Conservation (phyloP, 2,888 invertebrate species). For the Malachius bipustulatus region DNA sequence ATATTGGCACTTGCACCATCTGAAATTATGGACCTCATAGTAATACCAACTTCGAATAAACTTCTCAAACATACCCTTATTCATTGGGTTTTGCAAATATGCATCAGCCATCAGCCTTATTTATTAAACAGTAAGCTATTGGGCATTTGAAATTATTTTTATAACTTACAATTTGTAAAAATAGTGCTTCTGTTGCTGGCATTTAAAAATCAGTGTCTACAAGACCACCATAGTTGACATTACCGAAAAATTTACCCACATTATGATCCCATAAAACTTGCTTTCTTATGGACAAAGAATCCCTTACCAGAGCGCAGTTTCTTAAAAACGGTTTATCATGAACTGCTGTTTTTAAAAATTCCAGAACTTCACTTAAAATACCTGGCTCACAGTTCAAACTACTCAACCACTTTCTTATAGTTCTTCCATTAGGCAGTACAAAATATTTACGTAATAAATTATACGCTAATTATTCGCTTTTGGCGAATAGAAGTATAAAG, state of each 20-base stretch:
- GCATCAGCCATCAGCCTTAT: constrained; percentile 16
- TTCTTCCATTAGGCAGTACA: constrained; percentile 18
- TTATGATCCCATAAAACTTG: constrained; percentile 9
- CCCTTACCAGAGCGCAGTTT: constrained; percentile 17
- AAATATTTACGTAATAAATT: constrained; percentile 17
- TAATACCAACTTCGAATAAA: constrained; percentile 16
- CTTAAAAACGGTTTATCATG: constrained; percentile 12
- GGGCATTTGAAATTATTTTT: constrained; percentile 17
- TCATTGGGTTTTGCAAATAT: constrained; percentile 14
- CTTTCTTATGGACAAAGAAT: constrained; percentile 10
- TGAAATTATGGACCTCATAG: constrained; percentile 15
- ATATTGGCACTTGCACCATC: constrained; percentile 18
- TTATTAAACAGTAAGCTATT: constrained; percentile 19
- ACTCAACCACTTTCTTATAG: constrained; percentile 13
- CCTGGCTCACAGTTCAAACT: constrained; percentile 19
- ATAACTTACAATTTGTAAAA: constrained; percentile 16
- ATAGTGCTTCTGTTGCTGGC: constrained; percentile 15
- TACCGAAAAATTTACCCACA: constrained; percentile 13
- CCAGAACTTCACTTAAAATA: constrained; percentile 14
- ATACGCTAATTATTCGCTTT: constrained; percentile 21
- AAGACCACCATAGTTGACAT: constrained; percentile 15
- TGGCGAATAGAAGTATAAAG: constrained; percentile 14
- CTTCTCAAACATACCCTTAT: constrained; percentile 14
- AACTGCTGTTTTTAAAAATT: constrained; percentile 17
- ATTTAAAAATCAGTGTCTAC: constrained; percentile 14